Base-by-base conservation (phyloP, 2,113 vertebrate species). In the Kryptolebias marmoratus region DNA sequence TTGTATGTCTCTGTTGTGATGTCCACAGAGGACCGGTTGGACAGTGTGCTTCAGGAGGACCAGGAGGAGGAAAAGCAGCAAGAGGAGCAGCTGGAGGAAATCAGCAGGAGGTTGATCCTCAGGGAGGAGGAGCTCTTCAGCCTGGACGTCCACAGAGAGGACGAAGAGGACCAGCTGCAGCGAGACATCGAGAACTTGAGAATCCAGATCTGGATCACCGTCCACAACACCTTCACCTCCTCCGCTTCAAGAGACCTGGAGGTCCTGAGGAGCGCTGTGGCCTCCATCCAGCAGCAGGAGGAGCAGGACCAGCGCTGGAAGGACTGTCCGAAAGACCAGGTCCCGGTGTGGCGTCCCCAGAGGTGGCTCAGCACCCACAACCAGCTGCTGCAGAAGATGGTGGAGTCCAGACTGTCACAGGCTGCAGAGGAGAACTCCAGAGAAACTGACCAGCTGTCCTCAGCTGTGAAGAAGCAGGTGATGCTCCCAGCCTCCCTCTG, bases 271-370 rank as follows among this genome's bases (percentile, higher is more conserved):
- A 93, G 93, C 50, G 95, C 95, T 1, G 85, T 96, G 77, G 83
- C 75, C 0, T 85, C 92, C 55, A 87, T 97, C 68, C 80, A 87
- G 30, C 94, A 93, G 72, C 95, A 96, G 90, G 96, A 96, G 75
- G 83, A 70, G 50, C 94, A 95, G 88, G 96, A 97, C 78, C 77
- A 50, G 27, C 85, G 32, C n/a, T 95, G 89, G 84, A 15, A 2
- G 0, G 82, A 48, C 0, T 54, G 75, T 80, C 28, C 84, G 30
- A 64, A 81, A 1, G 48, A 52, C 9, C 75, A 13, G 9, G 49
- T 55, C 2, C 75, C 78, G 9, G 12, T 0, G 6, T 94, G 92
- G 75, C 94, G 94, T 44, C 95, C 95, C 5, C 90, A 90, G 64
- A 71, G 61, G 68, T 96, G 94, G 93, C 91, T 93, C 71, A 73